Evolutionary conservation across 2,888 invertebrate species (phyloP).

Genomic region (Griposia aprilina): DNA sequence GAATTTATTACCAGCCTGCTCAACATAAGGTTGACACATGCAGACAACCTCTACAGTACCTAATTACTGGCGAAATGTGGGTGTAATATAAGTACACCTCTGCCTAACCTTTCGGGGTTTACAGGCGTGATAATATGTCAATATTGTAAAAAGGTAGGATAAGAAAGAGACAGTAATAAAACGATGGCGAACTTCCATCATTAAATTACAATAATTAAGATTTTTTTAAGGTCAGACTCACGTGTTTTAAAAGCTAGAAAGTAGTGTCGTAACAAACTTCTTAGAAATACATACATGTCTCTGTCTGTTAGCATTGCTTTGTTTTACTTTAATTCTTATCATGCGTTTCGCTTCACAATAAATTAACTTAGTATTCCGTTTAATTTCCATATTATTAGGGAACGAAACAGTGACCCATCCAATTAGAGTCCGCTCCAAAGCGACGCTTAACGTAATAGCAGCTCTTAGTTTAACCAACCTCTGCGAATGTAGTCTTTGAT

Average conservation of each 20-base stretch:
- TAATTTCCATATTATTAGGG: slow-evolving; percentile 62
- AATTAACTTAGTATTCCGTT: slow-evolving; percentile 53
- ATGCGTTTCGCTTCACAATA: slow-evolving; percentile 31
- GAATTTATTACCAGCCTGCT: too few species aligned
- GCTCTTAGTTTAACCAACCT: slow-evolving; percentile 53
- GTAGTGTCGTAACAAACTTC: neutral
- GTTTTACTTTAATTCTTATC: slow-evolving; percentile 13
- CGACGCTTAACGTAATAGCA: slow-evolving; percentile 62
- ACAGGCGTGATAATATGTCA: neutral
- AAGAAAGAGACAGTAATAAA: too few species aligned
- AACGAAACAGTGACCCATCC: slow-evolving; percentile 55
- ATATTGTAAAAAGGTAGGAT: neutral
- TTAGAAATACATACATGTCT: neutral
- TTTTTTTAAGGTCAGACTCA: neutral
- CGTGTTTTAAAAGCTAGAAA: too few species aligned
- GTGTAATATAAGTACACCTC: neutral
- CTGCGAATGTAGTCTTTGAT: slow-evolving; percentile 44
- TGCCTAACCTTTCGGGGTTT: neutral
- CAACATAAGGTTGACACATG: too few species aligned
- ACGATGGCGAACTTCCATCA: neutral
- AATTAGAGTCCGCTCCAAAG: slow-evolving; percentile 53
- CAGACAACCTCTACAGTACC: too few species aligned
- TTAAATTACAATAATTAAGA: neutral
- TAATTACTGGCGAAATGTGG: neutral
- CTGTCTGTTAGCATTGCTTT: neutral